These are phyloP conservation scores for Dasypus novemcinctus DNA, from an alignment of 2,113 vertebrate genomes.

Conservation along the genomic window DNA sequence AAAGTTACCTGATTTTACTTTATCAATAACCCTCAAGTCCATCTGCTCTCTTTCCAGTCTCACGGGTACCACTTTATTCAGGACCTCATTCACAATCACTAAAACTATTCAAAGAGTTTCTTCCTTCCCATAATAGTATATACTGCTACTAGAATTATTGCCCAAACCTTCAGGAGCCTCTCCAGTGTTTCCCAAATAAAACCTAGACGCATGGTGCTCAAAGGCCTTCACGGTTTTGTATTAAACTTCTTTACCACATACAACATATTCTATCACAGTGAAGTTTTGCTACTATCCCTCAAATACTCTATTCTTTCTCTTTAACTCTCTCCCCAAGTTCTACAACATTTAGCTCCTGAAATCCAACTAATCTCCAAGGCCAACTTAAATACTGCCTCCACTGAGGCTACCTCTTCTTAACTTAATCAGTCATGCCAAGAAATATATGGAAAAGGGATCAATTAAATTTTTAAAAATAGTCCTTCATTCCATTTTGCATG, in stretches of 20 bases:
- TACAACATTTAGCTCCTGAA: not conserved
- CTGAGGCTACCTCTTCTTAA: not conserved
- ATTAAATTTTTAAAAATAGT: not conserved
- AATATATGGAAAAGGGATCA: not conserved
- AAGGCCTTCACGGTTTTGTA: not conserved
- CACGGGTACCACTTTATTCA: not conserved
- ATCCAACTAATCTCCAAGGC: not conserved
- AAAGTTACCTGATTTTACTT: not conserved
- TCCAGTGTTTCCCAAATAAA: not conserved
- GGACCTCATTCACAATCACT: not conserved
- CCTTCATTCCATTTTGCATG: not conserved
- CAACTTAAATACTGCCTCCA: not conserved
- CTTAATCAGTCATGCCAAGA: not conserved
- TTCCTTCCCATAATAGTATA: not conserved
- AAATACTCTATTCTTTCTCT: not conserved
- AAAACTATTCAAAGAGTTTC: not conserved
- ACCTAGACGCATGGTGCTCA: not conserved
- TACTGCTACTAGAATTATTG: not conserved
- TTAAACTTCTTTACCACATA: not conserved
- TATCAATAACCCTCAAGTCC: not conserved
- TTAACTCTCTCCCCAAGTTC: not conserved
- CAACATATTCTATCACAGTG: not conserved
- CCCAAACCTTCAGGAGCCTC: not conserved
- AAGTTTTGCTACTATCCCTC: not conserved
- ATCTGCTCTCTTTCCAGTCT: not conserved